Evolutionary conservation across 1,140 invertebrate species (phyloP).

Genomic region (Hycleus cichorii): DNA sequence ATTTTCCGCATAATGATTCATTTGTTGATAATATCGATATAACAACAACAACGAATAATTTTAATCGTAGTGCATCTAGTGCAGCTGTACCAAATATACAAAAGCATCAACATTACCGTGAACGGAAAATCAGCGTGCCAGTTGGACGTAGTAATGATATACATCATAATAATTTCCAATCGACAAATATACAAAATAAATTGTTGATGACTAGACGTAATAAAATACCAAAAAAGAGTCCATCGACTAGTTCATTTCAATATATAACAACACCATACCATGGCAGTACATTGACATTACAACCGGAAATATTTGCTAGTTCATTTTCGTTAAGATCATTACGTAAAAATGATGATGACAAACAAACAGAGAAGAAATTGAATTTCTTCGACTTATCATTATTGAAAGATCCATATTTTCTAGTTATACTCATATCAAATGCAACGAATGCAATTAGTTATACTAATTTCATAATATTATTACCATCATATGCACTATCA

Average conservation of each 20-base stretch:
- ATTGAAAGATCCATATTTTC: conserved; percentile 68
- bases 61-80: conserved; percentile 47
- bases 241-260: conserved; percentile 70
- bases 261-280: conserved; percentile 78
- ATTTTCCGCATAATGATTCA: conserved; percentile 33
- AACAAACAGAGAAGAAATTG: conserved; percentile 37
- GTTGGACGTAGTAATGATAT: conserved; percentile 36
- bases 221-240: conserved; percentile 53
- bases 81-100: conserved; percentile 49
- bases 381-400: conserved; percentile 68
- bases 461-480: conserved; percentile 74
- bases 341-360: background rate
- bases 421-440: conserved; percentile 75
- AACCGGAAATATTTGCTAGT: conserved; percentile 68
- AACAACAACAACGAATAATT: conserved; percentile 20
- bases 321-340: conserved; percentile 63
- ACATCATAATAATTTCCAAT: conserved; percentile 1
- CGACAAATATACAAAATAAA: conserved; percentile 9
- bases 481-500: conserved; percentile 64
- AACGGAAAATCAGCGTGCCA: conserved; percentile 49
- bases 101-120: conserved; percentile 33
- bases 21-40: conserved; percentile 31
- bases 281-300: conserved; percentile 69
- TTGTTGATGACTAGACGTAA: conserved; percentile 27
- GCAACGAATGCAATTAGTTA: conserved; percentile 78